Evolutionary conservation across 2,797 vertebrate species (phyloP).

Genomic region (Numenius phaeopus): DNA sequence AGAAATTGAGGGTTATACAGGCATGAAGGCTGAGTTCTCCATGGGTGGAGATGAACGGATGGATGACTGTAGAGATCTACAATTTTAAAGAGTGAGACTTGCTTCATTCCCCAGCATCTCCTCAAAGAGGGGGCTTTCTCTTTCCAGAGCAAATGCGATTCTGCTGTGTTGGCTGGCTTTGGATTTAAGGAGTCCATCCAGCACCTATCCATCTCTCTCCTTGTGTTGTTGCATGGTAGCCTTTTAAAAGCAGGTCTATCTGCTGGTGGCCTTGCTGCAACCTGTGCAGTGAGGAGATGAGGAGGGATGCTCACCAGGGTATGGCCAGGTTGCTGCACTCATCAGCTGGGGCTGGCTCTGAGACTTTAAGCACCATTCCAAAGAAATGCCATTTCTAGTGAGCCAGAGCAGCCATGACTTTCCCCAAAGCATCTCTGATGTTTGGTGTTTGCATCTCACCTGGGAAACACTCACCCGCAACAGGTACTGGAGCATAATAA

Average conservation of each 20-base stretch:
- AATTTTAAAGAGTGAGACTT: background rate
- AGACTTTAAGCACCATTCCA: background rate
- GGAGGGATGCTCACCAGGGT: background rate
- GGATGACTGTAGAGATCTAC: background rate
- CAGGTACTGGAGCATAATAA: too few relatives aligned
- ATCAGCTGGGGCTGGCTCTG: background rate
- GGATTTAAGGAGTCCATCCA: background rate
- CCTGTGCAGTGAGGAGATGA: background rate
- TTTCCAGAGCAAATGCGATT: fast-evolving
- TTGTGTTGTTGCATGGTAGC: background rate
- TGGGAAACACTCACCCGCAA: background rate
- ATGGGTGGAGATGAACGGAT: fast-evolving
- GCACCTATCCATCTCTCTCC: background rate
- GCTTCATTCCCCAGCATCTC: background rate
- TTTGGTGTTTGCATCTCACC: background rate
- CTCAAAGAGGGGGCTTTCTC: background rate
- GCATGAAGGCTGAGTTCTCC: background rate
- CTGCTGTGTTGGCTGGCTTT: background rate
- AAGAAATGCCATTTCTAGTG: background rate
- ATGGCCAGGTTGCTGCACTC: background rate
- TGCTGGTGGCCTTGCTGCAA: background rate
- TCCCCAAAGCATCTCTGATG: background rate
- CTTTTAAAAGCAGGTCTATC: background rate
- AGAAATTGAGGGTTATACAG: background rate
- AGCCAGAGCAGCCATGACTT: background rate